Evolutionary conservation across 35 echinoderm and acorn worm species (phyloP).

Genomic region (Ophioderma brevispina): DNA sequence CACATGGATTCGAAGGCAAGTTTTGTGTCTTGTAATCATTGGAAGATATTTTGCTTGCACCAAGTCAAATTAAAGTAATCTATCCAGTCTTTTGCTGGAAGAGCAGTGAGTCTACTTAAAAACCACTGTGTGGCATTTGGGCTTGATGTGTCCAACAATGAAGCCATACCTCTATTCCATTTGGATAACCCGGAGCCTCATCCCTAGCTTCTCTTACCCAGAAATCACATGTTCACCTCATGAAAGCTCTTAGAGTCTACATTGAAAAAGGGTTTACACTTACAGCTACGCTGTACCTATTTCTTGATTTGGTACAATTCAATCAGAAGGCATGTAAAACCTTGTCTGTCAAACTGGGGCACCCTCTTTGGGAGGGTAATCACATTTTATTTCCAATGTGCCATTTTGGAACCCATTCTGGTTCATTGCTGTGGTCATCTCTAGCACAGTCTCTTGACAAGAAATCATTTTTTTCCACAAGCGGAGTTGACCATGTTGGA

Average conservation of each 20-base stretch:
- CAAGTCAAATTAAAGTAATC: slow-evolving; percentile 82
- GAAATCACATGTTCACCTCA: slow-evolving; percentile 28
- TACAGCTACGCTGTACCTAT: slow-evolving; percentile 40
- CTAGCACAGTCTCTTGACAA: background rate
- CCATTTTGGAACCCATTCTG: slow-evolving; percentile 20
- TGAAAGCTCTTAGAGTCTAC: slow-evolving; percentile 66
- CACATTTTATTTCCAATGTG: slow-evolving; percentile 65
- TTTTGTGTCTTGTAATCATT: slow-evolving; percentile 62
- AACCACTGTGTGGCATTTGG: slow-evolving; percentile 59
- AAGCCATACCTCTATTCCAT: slow-evolving; percentile 75
- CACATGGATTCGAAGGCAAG: slow-evolving; percentile 58
- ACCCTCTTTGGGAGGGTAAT: slow-evolving; percentile 58
- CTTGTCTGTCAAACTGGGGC: slow-evolving; percentile 64
- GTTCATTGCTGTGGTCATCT: slow-evolving; percentile 9
- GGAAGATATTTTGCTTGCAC: slow-evolving; percentile 86
- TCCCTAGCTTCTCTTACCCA: slow-evolving; percentile 71
- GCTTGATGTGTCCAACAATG: slow-evolving; percentile 70
- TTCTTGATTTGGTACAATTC: slow-evolving; percentile 36
- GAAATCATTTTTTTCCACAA: background rate
- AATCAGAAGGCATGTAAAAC: slow-evolving; percentile 50
- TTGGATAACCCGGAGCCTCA: slow-evolving; percentile 79
- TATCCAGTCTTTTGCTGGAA: slow-evolving; percentile 38
- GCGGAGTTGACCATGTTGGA: slow-evolving; percentile 41
- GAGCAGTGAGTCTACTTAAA: slow-evolving; percentile 32
- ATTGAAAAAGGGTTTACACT: slow-evolving; percentile 56